A percentile compares a stretch with the other conserved stretches of the same genome.
phyloP scores from a whole-genome alignment of 1,140 invertebrate genomes.

The Psilanteris sp. region DNA sequence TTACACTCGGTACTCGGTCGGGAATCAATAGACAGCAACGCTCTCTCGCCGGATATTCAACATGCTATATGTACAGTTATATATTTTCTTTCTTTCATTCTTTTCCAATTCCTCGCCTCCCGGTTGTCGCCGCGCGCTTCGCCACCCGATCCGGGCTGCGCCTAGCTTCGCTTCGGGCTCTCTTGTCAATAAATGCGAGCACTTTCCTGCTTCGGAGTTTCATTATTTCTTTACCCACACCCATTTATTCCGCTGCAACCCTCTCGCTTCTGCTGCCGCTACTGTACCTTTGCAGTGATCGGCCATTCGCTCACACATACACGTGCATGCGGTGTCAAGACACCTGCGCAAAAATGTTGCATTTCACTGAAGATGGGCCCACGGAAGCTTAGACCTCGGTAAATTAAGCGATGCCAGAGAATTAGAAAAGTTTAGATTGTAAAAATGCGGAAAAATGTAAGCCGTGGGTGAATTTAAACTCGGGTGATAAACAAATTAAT shows the following conservation, averaged over 20 bases:
- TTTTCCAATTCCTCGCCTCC: constrained; percentile 56
- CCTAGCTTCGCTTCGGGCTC: constrained; percentile 68
- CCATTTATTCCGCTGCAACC: constrained; percentile 39
- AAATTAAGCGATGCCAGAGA: too few species aligned
- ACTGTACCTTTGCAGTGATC: background rate
- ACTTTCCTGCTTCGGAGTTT: constrained; percentile 74
- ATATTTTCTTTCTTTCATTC: constrained; percentile 68
- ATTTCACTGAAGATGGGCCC: constrained; percentile 2
- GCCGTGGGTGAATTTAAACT: too few species aligned
- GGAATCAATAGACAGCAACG: constrained; percentile 77
- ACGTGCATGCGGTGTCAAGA: constrained; percentile 13
- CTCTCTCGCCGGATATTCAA: constrained; percentile 71
- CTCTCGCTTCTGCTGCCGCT: constrained; percentile 23
- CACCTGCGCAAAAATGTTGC: constrained; percentile 3
- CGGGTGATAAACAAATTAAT: too few species aligned
- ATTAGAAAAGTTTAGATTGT: too few species aligned
- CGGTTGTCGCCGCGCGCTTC: constrained; percentile 44
- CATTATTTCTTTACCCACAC: constrained; percentile 72
- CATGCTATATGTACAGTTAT: constrained; percentile 66
- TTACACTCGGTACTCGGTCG: constrained; percentile 75
- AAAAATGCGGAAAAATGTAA: too few species aligned
- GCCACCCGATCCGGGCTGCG: constrained; percentile 46
- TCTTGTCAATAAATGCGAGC: constrained; percentile 75
- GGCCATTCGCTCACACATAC: constrained; percentile 31
- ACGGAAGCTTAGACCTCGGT: constrained; percentile 4